phyloP scores from a whole-genome alignment of 2,797 vertebrate genomes.

The Buphagus erythrorhynchus region DNA sequence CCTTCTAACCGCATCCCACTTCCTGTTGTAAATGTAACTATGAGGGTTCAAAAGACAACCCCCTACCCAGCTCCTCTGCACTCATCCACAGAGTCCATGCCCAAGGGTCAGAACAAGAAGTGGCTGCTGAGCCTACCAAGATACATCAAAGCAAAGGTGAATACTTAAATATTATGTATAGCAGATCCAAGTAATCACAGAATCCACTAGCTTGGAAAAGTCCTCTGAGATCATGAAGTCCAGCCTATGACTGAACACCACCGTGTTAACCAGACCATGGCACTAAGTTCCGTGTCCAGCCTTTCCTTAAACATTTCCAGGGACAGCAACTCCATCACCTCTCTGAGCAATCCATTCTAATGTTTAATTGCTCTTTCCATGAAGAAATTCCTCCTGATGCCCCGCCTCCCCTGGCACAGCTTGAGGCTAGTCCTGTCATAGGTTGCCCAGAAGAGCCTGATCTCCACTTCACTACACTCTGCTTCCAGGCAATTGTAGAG shows the following conservation, averaged over 20 bases:
- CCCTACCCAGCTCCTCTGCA: not conserved
- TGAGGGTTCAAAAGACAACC: not conserved
- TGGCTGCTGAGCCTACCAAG: not conserved
- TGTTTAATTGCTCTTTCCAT: not conserved
- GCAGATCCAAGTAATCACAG: no score
- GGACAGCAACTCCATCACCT: not conserved
- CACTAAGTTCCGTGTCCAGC: not conserved
- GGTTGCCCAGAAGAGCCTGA: not conserved
- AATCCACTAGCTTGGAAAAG: not conserved
- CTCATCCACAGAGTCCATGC: no score
- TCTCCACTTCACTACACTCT: not conserved
- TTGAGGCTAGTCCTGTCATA: not conserved
- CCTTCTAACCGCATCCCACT: not conserved
- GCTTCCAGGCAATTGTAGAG: not conserved
- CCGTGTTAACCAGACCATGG: fast-evolving
- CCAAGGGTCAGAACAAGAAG: no score
- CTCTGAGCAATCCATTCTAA: not conserved
- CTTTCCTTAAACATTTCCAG: not conserved
- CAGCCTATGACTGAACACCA: not conserved
- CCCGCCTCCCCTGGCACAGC: not conserved
- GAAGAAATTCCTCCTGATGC: not conserved
- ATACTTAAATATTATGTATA: not conserved
- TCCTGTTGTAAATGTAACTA: not conserved
- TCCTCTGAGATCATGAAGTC: not conserved
- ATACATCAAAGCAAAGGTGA: not conserved